phyloP scores from a whole-genome alignment of 2,888 invertebrate species.

The Reticulitermes lucifugus region DNA sequence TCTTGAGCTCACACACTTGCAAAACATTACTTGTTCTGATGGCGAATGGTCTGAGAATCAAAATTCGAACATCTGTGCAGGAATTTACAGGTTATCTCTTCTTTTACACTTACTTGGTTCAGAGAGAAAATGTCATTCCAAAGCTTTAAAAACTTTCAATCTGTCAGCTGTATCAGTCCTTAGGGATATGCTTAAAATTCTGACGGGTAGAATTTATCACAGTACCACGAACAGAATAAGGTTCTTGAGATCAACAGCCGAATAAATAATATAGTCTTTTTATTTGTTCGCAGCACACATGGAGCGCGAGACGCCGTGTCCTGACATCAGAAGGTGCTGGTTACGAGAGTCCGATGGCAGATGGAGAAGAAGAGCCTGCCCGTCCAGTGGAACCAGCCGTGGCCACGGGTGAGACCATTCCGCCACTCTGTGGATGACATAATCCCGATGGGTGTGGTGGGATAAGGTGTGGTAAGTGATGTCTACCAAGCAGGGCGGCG shows the following conservation, averaged over 20 bases:
- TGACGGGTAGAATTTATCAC: neutral
- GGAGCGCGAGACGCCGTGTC: too few relatives aligned
- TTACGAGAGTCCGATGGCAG: constrained; percentile 34
- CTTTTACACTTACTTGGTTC: neutral
- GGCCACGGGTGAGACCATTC: constrained; percentile 12
- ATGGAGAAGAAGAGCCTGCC: neutral
- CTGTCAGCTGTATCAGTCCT: neutral
- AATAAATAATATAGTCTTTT: too few relatives aligned
- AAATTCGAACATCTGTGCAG: neutral
- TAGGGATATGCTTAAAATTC: neutral
- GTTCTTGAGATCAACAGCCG: neutral
- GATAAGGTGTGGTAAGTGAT: constrained; percentile 24
- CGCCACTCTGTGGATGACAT: constrained; percentile 4
- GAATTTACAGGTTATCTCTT: neutral
- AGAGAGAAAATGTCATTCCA: neutral
- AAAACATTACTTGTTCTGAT: neutral
- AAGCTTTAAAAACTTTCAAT: neutral
- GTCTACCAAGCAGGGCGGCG: constrained; percentile 41
- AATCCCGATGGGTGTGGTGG: constrained; percentile 30
- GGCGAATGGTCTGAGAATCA: neutral
- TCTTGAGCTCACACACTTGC: too few relatives aligned
- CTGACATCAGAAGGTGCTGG: neutral
- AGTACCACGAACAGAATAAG: neutral
- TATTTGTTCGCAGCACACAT: too few relatives aligned
- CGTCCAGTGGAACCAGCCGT: neutral